A percentile compares a stretch with the other conserved stretches of the same genome.
Evolutionary conservation across 2,113 vertebrate genomes (phyloP).

Genomic region (Bubo scandiacus): DNA sequence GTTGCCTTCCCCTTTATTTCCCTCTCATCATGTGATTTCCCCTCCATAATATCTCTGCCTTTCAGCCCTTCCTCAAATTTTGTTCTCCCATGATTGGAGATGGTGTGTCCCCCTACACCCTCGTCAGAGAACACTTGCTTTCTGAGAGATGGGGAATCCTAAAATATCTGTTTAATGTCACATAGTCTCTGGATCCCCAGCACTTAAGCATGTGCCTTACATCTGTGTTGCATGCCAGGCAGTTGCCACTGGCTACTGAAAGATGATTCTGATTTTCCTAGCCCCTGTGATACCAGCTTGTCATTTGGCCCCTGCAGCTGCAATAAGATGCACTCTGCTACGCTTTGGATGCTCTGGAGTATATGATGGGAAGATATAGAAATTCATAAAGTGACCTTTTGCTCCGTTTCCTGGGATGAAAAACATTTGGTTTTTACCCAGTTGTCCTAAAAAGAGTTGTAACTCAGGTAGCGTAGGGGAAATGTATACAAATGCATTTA

Average conservation of each 20-base stretch:
- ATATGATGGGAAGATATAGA: neutral
- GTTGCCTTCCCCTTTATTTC: neutral
- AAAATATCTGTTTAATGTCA: neutral
- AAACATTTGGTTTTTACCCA: neutral
- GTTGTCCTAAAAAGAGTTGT: neutral
- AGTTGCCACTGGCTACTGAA: neutral
- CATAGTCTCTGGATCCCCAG: neutral
- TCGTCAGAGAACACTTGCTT: neutral
- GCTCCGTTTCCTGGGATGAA: neutral
- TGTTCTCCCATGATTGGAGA: accelerated
- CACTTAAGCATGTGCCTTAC: accelerated
- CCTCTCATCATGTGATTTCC: neutral
- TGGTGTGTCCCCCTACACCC: neutral
- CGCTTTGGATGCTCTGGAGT: neutral
- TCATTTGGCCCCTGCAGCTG: neutral
- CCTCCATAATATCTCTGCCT: neutral
- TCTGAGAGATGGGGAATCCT: neutral
- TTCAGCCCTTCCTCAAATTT: neutral
- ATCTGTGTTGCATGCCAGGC: neutral
- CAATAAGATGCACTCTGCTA: neutral
- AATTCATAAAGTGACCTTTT: neutral
- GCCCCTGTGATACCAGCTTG: neutral
- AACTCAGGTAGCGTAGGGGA: neutral
- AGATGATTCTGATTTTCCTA: neutral
- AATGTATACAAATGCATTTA: neutral